A percentile compares a stretch with the other conserved stretches of the same genome.
Conservation (phyloP, 2,888 invertebrate genomes). For the Melikaiella ostensackeni region DNA sequence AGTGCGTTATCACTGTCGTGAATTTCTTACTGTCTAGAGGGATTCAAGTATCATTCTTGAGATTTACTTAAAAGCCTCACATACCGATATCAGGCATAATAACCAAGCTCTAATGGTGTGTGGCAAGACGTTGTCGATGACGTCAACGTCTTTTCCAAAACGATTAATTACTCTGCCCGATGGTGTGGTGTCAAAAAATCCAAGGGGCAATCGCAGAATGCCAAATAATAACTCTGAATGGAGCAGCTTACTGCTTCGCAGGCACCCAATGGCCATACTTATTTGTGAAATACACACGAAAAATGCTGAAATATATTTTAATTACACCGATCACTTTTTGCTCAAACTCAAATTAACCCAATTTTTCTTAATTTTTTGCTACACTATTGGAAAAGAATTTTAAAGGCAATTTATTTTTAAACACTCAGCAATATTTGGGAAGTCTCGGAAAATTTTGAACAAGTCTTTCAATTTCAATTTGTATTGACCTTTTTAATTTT, state of each 20-base stretch:
- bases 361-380: not conserved
- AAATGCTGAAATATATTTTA: conserved; percentile 70
- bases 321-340: conserved; percentile 32
- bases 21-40: conserved; percentile 21
- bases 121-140: conserved; percentile 85
- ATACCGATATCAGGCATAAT: conserved; percentile 73
- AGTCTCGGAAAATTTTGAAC: not conserved
- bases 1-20: conserved; percentile 40
- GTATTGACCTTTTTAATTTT: not conserved
- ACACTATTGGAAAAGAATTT: not conserved
- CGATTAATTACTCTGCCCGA: conserved; percentile 88
- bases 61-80: conserved; percentile 64
- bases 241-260: conserved; percentile 78
- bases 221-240: conserved; percentile 83
- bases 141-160: conserved; percentile 87
- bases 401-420: not conserved
- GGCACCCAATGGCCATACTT: conserved; percentile 72
- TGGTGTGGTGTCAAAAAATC: conserved; percentile 90
- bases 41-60: conserved; percentile 38
- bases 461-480: not conserved
- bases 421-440: not conserved
- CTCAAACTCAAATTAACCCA: conserved; percentile 41
- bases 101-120: conserved; percentile 85
- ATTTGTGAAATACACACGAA: conserved; percentile 71
- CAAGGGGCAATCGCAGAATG: conserved; percentile 83